Evolutionary conservation across 2,888 invertebrate genomes (phyloP).

Genomic region (Scrobipalpa atriplicella): DNA sequence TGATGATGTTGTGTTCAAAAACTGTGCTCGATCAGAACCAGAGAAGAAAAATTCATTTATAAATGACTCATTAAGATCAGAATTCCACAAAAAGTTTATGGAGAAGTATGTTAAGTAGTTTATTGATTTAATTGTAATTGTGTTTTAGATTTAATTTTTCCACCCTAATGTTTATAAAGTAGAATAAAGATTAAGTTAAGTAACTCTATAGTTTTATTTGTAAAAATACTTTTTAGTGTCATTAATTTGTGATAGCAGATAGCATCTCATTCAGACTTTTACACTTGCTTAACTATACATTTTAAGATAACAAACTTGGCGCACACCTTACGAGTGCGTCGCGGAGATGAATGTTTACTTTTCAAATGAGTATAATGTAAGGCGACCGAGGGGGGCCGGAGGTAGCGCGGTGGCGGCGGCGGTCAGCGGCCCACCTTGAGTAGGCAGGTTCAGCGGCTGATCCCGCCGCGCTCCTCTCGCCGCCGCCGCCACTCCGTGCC

Average conservation of each 20-base stretch:
- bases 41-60: slow-evolving; percentile 97
- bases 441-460: slow-evolving; percentile 75
- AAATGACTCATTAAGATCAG: slow-evolving; percentile 98
- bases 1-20: slow-evolving; percentile 99
- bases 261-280: not conserved
- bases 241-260: not conserved
- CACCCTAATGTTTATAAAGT: not conserved
- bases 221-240: not conserved
- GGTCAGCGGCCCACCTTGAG: slow-evolving; percentile 75
- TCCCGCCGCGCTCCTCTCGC: slow-evolving; percentile 54
- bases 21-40: slow-evolving; percentile 98
- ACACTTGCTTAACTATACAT: not conserved
- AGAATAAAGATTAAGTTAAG: slow-evolving; percentile 14
- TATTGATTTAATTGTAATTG: slow-evolving; percentile 1
- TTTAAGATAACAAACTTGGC: not conserved
- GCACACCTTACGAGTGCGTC: not conserved
- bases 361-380: slow-evolving; percentile 56
- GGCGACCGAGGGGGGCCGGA: slow-evolving; percentile 60
- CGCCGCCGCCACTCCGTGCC: slow-evolving; percentile 38
- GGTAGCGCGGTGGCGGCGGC: slow-evolving; percentile 43
- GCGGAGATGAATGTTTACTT: slow-evolving; percentile 59
- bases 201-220: not conserved
- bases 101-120: slow-evolving; percentile 98
- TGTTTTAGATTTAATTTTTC: slow-evolving; percentile 1
- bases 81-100: slow-evolving; percentile 99